These are phyloP conservation scores for Hypanus sabinus DNA, from an alignment of 2,113 vertebrate species.

Conservation along the genomic window DNA sequence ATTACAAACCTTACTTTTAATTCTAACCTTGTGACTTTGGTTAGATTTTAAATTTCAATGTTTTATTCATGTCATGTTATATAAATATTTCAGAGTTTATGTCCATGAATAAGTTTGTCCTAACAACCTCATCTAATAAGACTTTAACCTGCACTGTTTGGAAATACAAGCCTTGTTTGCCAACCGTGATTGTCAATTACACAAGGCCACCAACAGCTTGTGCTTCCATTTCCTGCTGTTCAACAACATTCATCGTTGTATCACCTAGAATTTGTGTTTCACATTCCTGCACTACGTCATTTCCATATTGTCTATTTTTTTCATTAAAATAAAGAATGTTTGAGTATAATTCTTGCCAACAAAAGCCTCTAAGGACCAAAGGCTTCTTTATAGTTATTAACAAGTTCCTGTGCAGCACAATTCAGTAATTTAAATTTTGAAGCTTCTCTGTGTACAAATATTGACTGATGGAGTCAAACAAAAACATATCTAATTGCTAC, in stretches of 20 bases:
- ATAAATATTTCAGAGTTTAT: constrained; percentile 31
- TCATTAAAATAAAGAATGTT: not conserved
- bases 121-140: constrained; percentile 16
- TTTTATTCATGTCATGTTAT: constrained; percentile 9
- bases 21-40: not conserved
- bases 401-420: not conserved
- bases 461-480: not conserved
- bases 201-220: not conserved
- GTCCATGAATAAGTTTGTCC: not conserved
- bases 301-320: constrained; percentile 10
- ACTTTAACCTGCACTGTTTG: not conserved
- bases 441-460: not conserved
- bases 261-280: not conserved
- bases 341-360: not conserved
- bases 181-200: constrained; percentile 20
- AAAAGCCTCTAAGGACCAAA: not conserved
- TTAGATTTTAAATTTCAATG: not conserved
- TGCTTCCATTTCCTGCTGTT: constrained; percentile 14
- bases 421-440: not conserved
- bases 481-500: constrained; percentile 15
- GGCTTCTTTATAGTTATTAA: not conserved
- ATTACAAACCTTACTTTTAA: not conserved
- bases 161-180: constrained; percentile 9
- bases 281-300: not conserved
- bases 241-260: not conserved